These are phyloP conservation scores for Triplophysa tibetana DNA, from an alignment of 2,113 vertebrate genomes.

Conservation along the genomic window DNA sequence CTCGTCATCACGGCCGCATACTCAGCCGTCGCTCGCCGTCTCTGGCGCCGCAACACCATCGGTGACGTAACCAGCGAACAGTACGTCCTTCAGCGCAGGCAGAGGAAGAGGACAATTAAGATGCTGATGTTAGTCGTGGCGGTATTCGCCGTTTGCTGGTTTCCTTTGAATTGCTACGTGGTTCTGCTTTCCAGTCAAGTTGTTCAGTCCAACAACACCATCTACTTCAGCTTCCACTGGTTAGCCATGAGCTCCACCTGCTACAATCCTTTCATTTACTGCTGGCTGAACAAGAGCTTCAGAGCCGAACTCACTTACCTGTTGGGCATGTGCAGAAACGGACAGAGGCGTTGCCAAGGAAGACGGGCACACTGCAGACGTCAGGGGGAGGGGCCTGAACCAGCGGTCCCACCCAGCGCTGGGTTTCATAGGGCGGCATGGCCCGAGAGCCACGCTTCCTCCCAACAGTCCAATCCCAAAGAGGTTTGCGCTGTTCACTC, in stretches of 20 bases:
- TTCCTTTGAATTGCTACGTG: slow-evolving; percentile 93
- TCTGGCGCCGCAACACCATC: slow-evolving; percentile 86
- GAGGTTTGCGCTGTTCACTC: slow-evolving; percentile 68
- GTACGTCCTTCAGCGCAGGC: slow-evolving; percentile 80
- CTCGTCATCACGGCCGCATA: slow-evolving; percentile 88
- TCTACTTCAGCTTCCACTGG: slow-evolving; percentile 95
- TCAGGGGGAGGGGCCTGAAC: slow-evolving; percentile 44
- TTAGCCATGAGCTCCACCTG: slow-evolving; percentile 95
- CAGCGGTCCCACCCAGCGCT: slow-evolving; percentile 31
- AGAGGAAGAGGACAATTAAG: slow-evolving; percentile 87
- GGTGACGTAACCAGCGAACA: slow-evolving; percentile 88
- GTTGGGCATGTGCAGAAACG: slow-evolving; percentile 76
- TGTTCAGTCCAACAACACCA: slow-evolving; percentile 82
- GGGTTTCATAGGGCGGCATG: slow-evolving; percentile 67
- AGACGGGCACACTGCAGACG: background rate
- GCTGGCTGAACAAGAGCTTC: slow-evolving; percentile 92
- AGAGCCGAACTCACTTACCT: slow-evolving; percentile 83
- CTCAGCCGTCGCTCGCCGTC: slow-evolving; percentile 81
- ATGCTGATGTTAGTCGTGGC: slow-evolving; percentile 91
- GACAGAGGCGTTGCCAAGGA: slow-evolving; percentile 48
- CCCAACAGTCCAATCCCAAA: slow-evolving; percentile 57
- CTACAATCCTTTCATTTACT: slow-evolving; percentile 97
- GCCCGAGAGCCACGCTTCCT: slow-evolving; percentile 61
- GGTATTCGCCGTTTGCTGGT: slow-evolving; percentile 92
- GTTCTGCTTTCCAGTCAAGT: slow-evolving; percentile 89